Conservation (phyloP, 2,113 vertebrate genomes). For the Cygnus buccinator region DNA sequence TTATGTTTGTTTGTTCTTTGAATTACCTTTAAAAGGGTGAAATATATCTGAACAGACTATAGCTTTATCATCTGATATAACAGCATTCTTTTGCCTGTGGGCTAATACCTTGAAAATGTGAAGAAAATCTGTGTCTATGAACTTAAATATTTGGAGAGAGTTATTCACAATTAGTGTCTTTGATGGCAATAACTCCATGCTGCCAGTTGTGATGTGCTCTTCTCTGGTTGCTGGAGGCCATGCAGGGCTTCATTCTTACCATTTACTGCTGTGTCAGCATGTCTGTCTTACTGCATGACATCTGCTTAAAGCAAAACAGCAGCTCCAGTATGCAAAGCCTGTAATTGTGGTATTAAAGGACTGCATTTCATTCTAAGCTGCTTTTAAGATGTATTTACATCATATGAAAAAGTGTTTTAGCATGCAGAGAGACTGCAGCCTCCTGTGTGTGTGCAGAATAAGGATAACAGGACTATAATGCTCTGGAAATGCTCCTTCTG, state of each 20-base stretch:
- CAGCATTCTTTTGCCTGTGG: background rate
- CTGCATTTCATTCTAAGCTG: background rate
- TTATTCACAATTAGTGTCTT: background rate
- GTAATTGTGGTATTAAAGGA: background rate
- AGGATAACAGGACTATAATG: background rate
- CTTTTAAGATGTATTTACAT: background rate
- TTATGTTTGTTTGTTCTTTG: rapidly evolving
- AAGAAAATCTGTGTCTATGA: background rate
- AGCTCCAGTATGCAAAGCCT: background rate
- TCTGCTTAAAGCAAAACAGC: background rate
- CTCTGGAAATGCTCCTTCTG: background rate
- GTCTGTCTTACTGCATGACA: background rate
- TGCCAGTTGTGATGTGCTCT: background rate
- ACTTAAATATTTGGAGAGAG: background rate
- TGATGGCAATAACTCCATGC: background rate
- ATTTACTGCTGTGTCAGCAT: background rate
- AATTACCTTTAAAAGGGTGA: background rate
- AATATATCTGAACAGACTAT: background rate
- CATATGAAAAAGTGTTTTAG: background rate
- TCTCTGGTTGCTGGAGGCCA: background rate
- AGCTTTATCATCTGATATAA: background rate
- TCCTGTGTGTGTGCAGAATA: background rate
- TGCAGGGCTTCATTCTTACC: background rate
- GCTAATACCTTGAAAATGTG: background rate
- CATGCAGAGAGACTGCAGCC: background rate